phyloP scores from a whole-genome alignment of 1,140 invertebrate species.

The Schlechtendalia chinensis region DNA sequence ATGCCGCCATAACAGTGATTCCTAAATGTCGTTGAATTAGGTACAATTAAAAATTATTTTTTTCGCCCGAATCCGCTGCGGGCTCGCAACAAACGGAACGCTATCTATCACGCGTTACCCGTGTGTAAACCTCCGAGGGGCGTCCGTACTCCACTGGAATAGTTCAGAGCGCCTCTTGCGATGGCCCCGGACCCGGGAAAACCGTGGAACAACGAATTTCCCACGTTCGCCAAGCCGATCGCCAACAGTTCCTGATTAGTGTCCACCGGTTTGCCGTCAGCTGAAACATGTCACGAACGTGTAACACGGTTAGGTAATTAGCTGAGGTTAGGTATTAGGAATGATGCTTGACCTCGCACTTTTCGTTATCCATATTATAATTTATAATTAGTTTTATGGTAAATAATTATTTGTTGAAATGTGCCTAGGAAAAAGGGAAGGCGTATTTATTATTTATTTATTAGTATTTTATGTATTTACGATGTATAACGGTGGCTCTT shows the following conservation, averaged over 20 bases:
- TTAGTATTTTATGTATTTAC: too few species aligned
- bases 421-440: too few species aligned
- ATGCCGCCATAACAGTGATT: conserved; percentile 70
- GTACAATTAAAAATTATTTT: conserved; percentile 10
- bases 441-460: too few species aligned
- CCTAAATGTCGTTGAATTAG: conserved; percentile 58
- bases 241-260: conserved; percentile 82
- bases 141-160: conserved; percentile 83
- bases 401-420: too few species aligned
- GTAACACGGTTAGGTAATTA: too few species aligned
- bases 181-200: conserved; percentile 84
- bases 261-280: conserved; percentile 74
- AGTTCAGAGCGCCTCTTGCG: conserved; percentile 86
- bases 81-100: not conserved
- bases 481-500: too few species aligned
- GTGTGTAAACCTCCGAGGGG: conserved; percentile 83
- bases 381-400: too few species aligned
- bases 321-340: too few species aligned
- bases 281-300: not conserved
- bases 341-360: too few species aligned
- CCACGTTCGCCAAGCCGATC: conserved; percentile 77
- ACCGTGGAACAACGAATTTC: conserved; percentile 81
- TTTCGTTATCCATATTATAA: too few species aligned
- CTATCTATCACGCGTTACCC: conserved; percentile 58
- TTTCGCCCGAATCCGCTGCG: not conserved